phyloP scores from a whole-genome alignment of 1,140 invertebrate species.

The Andricus grossulariae region DNA sequence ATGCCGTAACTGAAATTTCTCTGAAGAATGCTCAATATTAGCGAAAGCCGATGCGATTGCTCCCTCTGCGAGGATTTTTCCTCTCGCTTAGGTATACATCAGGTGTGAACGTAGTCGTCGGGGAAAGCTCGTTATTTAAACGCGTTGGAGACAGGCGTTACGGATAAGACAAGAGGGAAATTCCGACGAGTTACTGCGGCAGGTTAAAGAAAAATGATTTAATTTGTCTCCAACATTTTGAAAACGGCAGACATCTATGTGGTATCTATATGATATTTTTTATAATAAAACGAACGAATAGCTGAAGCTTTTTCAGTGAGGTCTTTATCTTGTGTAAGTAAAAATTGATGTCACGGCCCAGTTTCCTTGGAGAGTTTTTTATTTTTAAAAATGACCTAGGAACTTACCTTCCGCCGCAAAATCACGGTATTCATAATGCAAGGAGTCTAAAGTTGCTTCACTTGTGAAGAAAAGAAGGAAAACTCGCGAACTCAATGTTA shows the following conservation, averaged over 20 bases:
- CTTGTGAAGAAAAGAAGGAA: conserved; percentile 38
- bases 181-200: conserved; percentile 37
- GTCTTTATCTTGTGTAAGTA: too few species aligned
- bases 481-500: conserved; percentile 45
- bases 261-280: conserved; percentile 34
- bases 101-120: conserved; percentile 42
- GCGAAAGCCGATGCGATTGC: conserved; percentile 1
- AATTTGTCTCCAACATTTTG: conserved; percentile 37
- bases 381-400: conserved; percentile 51
- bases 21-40: neutral
- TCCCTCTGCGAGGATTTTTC: conserved; percentile 38
- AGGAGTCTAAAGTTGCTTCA: conserved; percentile 60
- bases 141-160: conserved; percentile 43
- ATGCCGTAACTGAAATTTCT: neutral
- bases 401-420: conserved; percentile 50
- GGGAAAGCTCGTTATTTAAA: conserved; percentile 51
- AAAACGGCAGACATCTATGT: conserved; percentile 37
- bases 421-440: conserved; percentile 66
- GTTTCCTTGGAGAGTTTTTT: conserved; percentile 31
- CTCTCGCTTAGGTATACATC: conserved; percentile 33
- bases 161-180: conserved; percentile 55
- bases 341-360: conserved; percentile 6
- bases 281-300: too few species aligned
- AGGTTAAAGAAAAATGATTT: conserved; percentile 54
- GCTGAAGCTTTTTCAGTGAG: too few species aligned